Percentiles rank a stretch among this genome's conserved stretches.
phyloP scores from a whole-genome alignment of 2,797 vertebrate species.

The Emydoidea blandingii region DNA sequence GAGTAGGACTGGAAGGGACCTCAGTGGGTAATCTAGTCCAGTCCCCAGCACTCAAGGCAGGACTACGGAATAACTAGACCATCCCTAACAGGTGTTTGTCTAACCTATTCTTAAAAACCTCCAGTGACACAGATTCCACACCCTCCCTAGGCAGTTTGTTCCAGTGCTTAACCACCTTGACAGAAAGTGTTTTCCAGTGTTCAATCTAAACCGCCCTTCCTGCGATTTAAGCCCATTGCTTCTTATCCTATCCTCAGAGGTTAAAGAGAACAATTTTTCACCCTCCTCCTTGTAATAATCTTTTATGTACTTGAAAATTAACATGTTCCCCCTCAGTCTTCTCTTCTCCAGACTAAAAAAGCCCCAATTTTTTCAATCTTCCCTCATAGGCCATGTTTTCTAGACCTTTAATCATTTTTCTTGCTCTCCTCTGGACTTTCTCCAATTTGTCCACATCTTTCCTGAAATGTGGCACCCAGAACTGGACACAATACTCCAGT shows the following conservation, averaged over 20 bases:
- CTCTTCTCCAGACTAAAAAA: background rate
- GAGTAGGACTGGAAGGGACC: background rate
- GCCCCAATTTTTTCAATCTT: background rate
- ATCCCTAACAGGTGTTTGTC: background rate
- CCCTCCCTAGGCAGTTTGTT: background rate
- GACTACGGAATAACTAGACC: background rate
- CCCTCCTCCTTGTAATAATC: background rate
- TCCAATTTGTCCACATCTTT: background rate
- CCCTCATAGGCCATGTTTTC: background rate
- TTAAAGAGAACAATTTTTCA: background rate
- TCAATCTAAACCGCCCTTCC: background rate
- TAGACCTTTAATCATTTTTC: background rate
- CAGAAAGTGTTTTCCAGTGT: background rate
- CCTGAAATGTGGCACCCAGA: background rate
- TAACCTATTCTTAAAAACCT: background rate
- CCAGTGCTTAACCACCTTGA: background rate
- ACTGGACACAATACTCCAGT: background rate
- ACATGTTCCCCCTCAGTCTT: background rate
- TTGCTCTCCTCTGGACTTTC: background rate
- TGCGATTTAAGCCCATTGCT: background rate
- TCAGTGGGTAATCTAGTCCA: background rate
- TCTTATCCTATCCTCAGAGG: background rate
- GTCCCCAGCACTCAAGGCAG: background rate
- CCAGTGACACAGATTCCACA: background rate
- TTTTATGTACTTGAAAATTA: background rate